Evolutionary conservation across 2,113 vertebrate genomes (phyloP).

Genomic region (Pterocles orientalis): DNA sequence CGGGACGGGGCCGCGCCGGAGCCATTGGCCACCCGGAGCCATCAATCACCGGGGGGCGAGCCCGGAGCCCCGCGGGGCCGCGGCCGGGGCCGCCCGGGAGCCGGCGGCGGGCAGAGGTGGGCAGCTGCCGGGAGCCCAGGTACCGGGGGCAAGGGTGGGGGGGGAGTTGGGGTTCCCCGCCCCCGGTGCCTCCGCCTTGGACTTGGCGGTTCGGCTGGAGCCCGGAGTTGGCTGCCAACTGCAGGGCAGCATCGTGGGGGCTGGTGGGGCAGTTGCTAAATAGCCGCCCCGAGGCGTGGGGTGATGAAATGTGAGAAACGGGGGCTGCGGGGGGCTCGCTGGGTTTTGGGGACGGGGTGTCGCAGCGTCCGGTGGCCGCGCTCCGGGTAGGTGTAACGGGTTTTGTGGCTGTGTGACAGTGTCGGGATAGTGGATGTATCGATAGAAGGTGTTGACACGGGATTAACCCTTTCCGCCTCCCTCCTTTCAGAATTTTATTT

Average conservation of each 20-base stretch:
- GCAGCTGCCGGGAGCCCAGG: too few relatives aligned
- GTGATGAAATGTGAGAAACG: not conserved
- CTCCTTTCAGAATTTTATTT: not conserved
- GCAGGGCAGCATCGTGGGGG: not conserved
- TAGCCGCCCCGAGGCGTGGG: not conserved
- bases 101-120: too few relatives aligned
- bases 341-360: too few relatives aligned
- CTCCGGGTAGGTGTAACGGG: not conserved
- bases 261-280: not conserved
- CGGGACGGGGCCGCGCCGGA: too few relatives aligned
- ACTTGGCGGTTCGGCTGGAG: not conserved
- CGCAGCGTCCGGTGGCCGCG: not conserved
- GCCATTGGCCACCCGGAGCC: too few relatives aligned
- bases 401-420: not conserved
- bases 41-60: too few relatives aligned
- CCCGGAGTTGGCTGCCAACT: not conserved
- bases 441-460: constrained; percentile 24
- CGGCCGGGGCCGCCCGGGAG: too few relatives aligned
- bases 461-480: constrained; percentile 28
- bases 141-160: too few relatives aligned
- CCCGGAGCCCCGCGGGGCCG: too few relatives aligned
- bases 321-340: not conserved
- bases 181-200: not conserved
- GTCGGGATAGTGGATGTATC: not conserved
- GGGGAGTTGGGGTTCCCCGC: not conserved